Percentiles rank a stretch among this genome's conserved stretches.
phyloP scores from a whole-genome alignment of 2,888 invertebrate genomes.

The Bombyx huttoni region DNA sequence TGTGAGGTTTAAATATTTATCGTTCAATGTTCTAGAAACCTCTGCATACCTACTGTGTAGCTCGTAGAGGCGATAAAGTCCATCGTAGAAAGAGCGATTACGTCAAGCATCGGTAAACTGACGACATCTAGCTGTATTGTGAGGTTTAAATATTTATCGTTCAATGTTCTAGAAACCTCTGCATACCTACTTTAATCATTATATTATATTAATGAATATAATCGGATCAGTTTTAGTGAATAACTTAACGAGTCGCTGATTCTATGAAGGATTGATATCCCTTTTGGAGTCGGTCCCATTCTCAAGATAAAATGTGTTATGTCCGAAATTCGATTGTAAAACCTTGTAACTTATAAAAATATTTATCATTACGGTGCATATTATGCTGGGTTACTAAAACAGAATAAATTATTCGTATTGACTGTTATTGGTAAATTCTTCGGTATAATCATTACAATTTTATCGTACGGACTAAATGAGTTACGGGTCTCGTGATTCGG shows the following conservation, averaged over 20 bases:
- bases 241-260: slow-evolving; percentile 65
- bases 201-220: slow-evolving; percentile 44
- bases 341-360: slow-evolving; percentile 4
- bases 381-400: neutral
- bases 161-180: slow-evolving; percentile 12
- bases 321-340: slow-evolving; percentile 32
- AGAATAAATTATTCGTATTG: no score
- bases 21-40: no score
- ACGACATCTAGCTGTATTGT: slow-evolving; percentile 25
- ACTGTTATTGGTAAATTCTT: no score
- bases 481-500: slow-evolving; percentile 29
- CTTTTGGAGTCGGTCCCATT: slow-evolving; percentile 57
- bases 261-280: slow-evolving; percentile 61
- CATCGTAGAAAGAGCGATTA: slow-evolving; percentile 65
- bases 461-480: neutral
- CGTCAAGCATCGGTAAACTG: slow-evolving; percentile 25
- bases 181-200: slow-evolving; percentile 30
- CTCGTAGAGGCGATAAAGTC: slow-evolving; percentile 43
- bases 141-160: slow-evolving; percentile 8
- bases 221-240: slow-evolving; percentile 30
- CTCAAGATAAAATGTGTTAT: slow-evolving; percentile 61
- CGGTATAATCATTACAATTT: no score
- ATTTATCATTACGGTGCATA: slow-evolving; percentile 3
- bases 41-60: no score
- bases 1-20: slow-evolving; percentile 34